Conservation (phyloP, 1,140 invertebrate genomes). For the Leptoteleia sp. region DNA sequence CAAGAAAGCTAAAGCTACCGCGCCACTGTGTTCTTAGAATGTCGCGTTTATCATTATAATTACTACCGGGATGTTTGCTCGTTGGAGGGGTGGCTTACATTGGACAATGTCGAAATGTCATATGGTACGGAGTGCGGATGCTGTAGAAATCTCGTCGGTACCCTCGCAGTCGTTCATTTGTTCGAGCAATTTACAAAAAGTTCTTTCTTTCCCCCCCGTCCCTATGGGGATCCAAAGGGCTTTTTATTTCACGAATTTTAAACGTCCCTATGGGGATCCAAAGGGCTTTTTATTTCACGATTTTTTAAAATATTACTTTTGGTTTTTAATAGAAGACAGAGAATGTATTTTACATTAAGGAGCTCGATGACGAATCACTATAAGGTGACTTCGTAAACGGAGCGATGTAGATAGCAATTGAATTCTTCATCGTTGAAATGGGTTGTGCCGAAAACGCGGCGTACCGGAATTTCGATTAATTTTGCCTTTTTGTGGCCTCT, state of each 20-base stretch:
- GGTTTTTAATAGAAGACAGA: too few species aligned
- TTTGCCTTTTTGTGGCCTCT: conserved; percentile 14
- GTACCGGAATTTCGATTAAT: conserved; percentile 46
- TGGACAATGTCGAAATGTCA: conserved; percentile 71
- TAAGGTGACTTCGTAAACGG: conserved; percentile 2
- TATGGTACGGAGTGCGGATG: conserved; percentile 69
- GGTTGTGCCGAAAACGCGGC: conserved; percentile 27
- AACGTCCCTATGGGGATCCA: conserved; percentile 15
- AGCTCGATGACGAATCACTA: conserved; percentile 27
- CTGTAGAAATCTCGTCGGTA: conserved; percentile 74
- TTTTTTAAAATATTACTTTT: too few species aligned
- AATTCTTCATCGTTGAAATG: conserved; percentile 13
- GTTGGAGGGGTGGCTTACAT: conserved; percentile 60
- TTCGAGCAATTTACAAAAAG: neutral
- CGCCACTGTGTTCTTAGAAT: conserved; percentile 42
- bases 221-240: conserved; percentile 22
- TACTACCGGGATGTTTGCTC: conserved; percentile 67
- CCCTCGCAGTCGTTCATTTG: conserved; percentile 59
- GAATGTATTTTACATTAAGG: conserved; percentile 44
- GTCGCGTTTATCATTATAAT: conserved; percentile 75
- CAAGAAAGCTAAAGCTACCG: conserved; percentile 41
- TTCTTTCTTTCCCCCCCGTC: conserved; percentile 5
- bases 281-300: too few species aligned
- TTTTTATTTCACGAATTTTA: too few species aligned
- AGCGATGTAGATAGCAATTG: conserved; percentile 28